phyloP scores from a whole-genome alignment of 2,113 vertebrate genomes.

The Synodontis membranacea region DNA sequence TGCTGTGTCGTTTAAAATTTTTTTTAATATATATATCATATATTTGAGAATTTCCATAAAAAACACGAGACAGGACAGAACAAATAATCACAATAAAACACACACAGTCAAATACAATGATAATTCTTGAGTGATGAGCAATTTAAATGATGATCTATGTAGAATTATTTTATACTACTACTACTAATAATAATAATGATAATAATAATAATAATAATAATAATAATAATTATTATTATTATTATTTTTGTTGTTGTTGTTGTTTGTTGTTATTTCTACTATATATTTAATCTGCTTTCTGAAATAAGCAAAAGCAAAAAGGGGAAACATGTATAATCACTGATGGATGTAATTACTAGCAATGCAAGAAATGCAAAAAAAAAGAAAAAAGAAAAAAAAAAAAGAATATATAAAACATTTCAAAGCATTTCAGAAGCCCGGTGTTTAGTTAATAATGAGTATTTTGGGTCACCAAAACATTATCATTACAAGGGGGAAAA shows the following conservation, averaged over 20 bases:
- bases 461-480: slow-evolving; percentile 54
- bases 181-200: background rate
- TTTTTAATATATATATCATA: background rate
- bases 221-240: background rate
- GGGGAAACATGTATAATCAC: background rate
- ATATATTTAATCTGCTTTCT: background rate
- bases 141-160: background rate
- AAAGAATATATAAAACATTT: background rate
- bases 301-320: background rate
- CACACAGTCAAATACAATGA: background rate
- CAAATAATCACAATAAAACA: background rate
- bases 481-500: slow-evolving; percentile 48
- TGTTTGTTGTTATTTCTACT: background rate
- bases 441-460: slow-evolving; percentile 47
- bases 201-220: background rate
- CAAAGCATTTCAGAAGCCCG: slow-evolving; percentile 41
- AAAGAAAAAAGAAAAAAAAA: slow-evolving; percentile 16
- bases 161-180: background rate
- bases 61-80: background rate
- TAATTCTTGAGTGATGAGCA: background rate
- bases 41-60: background rate
- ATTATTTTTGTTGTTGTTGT: too few species aligned
- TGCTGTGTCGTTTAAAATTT: slow-evolving; percentile 21
- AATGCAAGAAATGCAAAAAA: slow-evolving; percentile 32
- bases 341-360: background rate